phyloP scores from a whole-genome alignment of 2,888 invertebrate genomes.

The Napeogenes sylphis region DNA sequence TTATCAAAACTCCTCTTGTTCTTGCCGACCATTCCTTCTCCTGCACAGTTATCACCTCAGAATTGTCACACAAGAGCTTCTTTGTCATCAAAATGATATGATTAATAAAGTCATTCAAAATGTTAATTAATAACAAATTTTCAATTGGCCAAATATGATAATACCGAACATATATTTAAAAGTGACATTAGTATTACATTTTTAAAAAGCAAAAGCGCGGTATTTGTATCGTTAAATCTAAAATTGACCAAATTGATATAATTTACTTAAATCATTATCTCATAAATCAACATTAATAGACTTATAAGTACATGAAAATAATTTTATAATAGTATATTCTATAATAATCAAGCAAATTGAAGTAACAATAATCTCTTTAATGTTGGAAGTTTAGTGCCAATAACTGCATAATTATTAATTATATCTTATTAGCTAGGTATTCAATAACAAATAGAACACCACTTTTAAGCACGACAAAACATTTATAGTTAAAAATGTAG shows the following conservation, averaged over 20 bases:
- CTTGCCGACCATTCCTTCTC: conserved; percentile 49
- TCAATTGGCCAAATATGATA: conserved; percentile 27
- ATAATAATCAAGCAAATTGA: conserved; percentile 28
- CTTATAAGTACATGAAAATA: conserved; percentile 46
- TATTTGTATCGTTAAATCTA: conserved; percentile 68
- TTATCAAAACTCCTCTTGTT: conserved; percentile 60
- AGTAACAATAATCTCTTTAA: conserved; percentile 41
- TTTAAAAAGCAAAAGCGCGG: conserved; percentile 52
- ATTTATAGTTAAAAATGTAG: conserved; percentile 79
- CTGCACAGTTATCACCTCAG: conserved; percentile 67
- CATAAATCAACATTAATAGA: conserved; percentile 48
- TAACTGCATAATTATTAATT: conserved; percentile 75
- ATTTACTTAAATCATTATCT: conserved; percentile 64
- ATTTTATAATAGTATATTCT: conserved; percentile 40
- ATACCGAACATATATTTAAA: conserved; percentile 23
- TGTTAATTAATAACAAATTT: conserved; percentile 9
- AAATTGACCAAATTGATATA: conserved; percentile 78
- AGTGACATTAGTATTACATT: conserved; percentile 19
- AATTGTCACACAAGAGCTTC: conserved; percentile 35
- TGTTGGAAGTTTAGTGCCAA: conserved; percentile 71
- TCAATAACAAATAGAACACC: conserved; percentile 80
- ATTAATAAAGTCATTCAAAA: conserved; percentile 4
- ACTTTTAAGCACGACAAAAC: conserved; percentile 79
- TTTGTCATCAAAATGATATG: conserved; percentile 18
- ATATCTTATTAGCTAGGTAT: conserved; percentile 76